phyloP scores from a whole-genome alignment of 2,797 vertebrate species.

The Cuniculus paca region DNA sequence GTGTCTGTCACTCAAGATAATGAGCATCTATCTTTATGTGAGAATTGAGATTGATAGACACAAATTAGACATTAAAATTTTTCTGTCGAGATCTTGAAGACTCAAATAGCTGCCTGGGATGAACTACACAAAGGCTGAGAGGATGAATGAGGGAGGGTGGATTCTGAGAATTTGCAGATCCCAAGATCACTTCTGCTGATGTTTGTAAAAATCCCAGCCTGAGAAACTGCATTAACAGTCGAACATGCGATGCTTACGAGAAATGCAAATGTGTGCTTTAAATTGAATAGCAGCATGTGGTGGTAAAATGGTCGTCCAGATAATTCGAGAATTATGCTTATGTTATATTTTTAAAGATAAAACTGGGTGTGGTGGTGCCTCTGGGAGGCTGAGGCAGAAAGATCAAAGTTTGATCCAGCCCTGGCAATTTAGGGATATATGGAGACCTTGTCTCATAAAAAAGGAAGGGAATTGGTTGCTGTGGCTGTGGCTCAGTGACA shows the following conservation, averaged over 20 bases:
- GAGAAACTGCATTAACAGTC: background rate
- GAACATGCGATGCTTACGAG: background rate
- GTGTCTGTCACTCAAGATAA: conserved; percentile 63
- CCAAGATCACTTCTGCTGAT: background rate
- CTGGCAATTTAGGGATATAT: background rate
- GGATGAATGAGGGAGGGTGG: background rate
- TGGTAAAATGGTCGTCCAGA: background rate
- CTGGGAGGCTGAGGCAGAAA: background rate
- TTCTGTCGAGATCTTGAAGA: background rate
- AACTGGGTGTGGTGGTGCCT: background rate
- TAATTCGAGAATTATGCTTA: background rate
- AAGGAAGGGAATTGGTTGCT: background rate
- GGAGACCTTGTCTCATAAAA: background rate
- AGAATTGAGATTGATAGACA: conserved; percentile 57
- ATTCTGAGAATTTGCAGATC: conserved; percentile 24
- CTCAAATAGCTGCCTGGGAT: conserved; percentile 41
- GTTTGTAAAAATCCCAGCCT: background rate
- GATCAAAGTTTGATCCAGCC: background rate
- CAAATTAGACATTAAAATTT: conserved; percentile 54
- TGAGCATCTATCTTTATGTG: conserved; percentile 31
- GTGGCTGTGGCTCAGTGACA: background rate
- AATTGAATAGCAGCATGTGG: background rate
- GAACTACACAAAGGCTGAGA: background rate
- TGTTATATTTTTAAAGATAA: conserved; percentile 22
- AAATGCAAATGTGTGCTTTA: background rate